Evolutionary conservation across 1,140 invertebrate genomes (phyloP).

Genomic region (Cydia strobilella): DNA sequence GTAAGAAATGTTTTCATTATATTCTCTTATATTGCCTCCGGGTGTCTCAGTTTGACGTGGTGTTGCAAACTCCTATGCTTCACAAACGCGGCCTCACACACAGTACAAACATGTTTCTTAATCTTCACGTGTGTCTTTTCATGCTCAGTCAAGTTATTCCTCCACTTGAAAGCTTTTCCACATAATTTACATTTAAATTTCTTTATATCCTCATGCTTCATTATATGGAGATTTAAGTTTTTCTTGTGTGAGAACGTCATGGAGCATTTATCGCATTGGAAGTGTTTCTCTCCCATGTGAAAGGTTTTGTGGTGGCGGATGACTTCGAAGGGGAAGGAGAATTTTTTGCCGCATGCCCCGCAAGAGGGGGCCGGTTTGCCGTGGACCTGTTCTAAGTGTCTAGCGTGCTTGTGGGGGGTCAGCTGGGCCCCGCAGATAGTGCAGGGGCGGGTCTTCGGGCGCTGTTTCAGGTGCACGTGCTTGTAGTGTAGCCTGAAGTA

Average conservation of each 20-base stretch:
- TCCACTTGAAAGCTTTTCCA: slow-evolving; percentile 47
- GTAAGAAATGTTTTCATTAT: background rate
- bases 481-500: slow-evolving; percentile 20
- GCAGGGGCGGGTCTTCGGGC: slow-evolving; percentile 4
- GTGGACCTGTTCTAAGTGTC: slow-evolving; percentile 31
- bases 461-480: background rate
- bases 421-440: slow-evolving; percentile 12
- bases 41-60: slow-evolving; percentile 30
- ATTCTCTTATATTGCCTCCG: background rate
- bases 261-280: slow-evolving; percentile 17
- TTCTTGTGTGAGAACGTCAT: slow-evolving; percentile 30
- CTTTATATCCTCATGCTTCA: slow-evolving; percentile 65
- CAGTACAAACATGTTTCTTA: slow-evolving; percentile 79
- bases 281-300: slow-evolving; percentile 31
- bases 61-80: slow-evolving; percentile 48
- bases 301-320: slow-evolving; percentile 15
- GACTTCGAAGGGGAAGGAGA: slow-evolving; percentile 4
- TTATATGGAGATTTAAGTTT: slow-evolving; percentile 57
- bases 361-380: slow-evolving; percentile 31
- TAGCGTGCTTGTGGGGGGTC: background rate
- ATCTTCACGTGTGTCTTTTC: slow-evolving; percentile 78
- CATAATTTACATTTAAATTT: slow-evolving; percentile 73
- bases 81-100: slow-evolving; percentile 80
- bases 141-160: slow-evolving; percentile 42
- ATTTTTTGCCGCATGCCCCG: slow-evolving; percentile 23